phyloP scores from a whole-genome alignment of 2,888 invertebrate species.

The Coelinius sp. region DNA sequence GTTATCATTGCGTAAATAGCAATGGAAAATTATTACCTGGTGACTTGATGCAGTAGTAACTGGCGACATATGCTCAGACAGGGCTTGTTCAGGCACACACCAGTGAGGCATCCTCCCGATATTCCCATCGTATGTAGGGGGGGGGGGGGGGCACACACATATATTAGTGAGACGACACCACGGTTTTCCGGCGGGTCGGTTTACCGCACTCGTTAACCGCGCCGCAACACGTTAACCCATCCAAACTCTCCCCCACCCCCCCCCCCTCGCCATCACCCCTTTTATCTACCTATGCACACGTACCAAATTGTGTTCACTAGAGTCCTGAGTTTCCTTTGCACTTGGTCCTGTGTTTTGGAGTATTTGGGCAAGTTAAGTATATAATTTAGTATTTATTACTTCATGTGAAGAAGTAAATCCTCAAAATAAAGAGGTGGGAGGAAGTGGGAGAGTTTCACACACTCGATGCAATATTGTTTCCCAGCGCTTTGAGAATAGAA shows the following conservation, averaged over 20 bases:
- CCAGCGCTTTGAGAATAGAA: slow-evolving; percentile 20
- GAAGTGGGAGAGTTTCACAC: background rate
- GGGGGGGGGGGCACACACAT: slow-evolving; percentile 59
- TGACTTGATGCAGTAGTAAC: slow-evolving; percentile 24
- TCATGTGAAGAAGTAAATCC: background rate
- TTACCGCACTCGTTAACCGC: slow-evolving; percentile 71
- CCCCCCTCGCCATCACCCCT: slow-evolving; percentile 26
- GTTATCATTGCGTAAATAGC: slow-evolving; percentile 5
- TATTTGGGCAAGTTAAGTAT: background rate
- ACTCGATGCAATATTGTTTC: slow-evolving; percentile 12
- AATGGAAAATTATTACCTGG: slow-evolving; percentile 14
- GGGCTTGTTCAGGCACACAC: slow-evolving; percentile 34
- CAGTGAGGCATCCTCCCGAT: slow-evolving; percentile 10
- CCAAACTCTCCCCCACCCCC: slow-evolving; percentile 53
- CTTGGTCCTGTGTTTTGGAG: background rate
- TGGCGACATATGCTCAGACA: slow-evolving; percentile 70
- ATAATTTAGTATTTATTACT: background rate
- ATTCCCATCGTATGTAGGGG: slow-evolving; percentile 48
- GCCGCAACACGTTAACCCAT: slow-evolving; percentile 65
- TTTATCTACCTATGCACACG: slow-evolving; percentile 21
- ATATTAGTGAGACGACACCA: slow-evolving; percentile 66
- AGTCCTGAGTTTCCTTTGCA: background rate
- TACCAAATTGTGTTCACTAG: background rate
- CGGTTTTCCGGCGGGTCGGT: slow-evolving; percentile 68
- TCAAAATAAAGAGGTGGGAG: background rate